Percentiles rank a stretch among this genome's conserved stretches.
Conservation (phyloP, 2,113 vertebrate species). For the Phyllopteryx taeniolatus region DNA sequence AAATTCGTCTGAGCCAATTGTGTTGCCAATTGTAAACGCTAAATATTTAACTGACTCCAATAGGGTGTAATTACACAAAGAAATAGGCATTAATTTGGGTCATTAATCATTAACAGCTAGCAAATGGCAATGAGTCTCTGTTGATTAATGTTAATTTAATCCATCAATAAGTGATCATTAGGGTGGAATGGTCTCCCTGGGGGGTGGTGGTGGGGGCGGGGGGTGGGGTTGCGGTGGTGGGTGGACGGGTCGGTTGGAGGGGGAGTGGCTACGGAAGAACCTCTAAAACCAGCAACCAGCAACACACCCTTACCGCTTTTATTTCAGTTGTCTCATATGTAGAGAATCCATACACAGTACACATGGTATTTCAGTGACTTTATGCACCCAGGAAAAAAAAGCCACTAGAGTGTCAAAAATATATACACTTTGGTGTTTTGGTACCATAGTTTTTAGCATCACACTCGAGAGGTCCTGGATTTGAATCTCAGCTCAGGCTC, state of each 20-base stretch:
- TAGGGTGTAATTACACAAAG: constrained; percentile 32
- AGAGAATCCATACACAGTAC: constrained; percentile 10
- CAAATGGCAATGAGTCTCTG: constrained; percentile 55
- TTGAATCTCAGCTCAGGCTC: too few relatives aligned
- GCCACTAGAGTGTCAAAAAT: constrained; percentile 22
- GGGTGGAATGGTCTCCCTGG: constrained; percentile 15
- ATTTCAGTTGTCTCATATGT: background rate
- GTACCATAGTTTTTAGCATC: too few relatives aligned
- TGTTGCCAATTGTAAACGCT: constrained; percentile 7
- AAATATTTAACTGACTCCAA: constrained; percentile 6
- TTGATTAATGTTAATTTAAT: constrained; percentile 54
- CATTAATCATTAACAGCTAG: constrained; percentile 51
- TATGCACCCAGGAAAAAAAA: background rate
- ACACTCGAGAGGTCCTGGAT: too few relatives aligned
- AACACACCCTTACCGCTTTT: background rate
- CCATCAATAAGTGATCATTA: constrained; percentile 61
- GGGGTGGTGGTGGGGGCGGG: constrained; percentile 9
- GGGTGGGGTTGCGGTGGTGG: too few relatives aligned
- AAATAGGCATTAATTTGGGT: constrained; percentile 34
- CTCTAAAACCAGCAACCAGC: background rate
- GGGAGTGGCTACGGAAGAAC: constrained; percentile 11
- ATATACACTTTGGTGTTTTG: constrained; percentile 21
- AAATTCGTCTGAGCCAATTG: constrained; percentile 5
- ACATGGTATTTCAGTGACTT: constrained; percentile 22
- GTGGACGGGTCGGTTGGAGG: background rate